Conservation (phyloP, 64 coral and sea anemone species). For the Cladopsammia gracilis region DNA sequence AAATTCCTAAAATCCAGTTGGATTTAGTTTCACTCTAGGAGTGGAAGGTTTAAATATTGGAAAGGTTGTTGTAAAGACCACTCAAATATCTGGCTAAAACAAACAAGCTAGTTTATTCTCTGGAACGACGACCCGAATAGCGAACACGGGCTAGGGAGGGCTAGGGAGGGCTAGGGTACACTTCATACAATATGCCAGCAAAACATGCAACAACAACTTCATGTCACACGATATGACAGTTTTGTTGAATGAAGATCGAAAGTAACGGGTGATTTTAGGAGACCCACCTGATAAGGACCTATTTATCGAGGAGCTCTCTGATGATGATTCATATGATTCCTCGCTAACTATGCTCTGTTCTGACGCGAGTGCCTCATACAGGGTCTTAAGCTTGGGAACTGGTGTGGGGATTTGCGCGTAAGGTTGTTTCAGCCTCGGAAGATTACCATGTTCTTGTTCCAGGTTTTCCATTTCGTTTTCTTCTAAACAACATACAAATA, state of each 20-base stretch:
- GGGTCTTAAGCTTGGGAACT: conserved; percentile 7
- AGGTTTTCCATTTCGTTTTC: not conserved
- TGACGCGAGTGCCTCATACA: conserved; percentile 36
- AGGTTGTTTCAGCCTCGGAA: not conserved
- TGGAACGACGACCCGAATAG: no score
- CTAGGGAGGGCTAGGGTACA: no score
- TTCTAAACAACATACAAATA: not conserved
- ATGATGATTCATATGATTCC: not conserved
- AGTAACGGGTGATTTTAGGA: not conserved
- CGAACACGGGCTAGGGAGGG: no score
- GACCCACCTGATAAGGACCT: not conserved
- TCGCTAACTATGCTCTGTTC: not conserved
- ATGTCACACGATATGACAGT: not conserved
- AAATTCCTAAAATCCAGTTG: no score
- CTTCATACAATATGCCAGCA: no score
- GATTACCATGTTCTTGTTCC: not conserved
- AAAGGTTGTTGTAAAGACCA: no score
- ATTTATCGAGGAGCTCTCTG: not conserved
- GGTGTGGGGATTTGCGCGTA: conserved; percentile 6
- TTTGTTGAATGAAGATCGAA: not conserved
- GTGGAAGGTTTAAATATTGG: no score
- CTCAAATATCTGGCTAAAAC: no score
- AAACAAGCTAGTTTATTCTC: no score
- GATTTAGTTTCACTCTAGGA: no score
- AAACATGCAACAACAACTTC: no score